phyloP scores from a whole-genome alignment of 1,140 invertebrate genomes.

The Diploscapter pachys region DNA sequence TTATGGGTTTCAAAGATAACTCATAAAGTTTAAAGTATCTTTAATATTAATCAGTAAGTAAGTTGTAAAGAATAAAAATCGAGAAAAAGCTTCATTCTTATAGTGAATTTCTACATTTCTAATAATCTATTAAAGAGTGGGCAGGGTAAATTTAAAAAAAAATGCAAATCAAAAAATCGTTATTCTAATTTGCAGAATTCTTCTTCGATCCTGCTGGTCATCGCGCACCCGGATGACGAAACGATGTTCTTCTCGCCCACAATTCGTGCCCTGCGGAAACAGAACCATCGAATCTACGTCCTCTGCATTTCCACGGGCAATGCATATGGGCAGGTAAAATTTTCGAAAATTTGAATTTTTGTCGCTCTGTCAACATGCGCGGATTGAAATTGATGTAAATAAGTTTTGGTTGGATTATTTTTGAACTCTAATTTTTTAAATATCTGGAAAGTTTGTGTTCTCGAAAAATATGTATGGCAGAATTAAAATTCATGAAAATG shows the following conservation, averaged over 20 bases:
- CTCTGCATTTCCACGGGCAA: constrained; percentile 81
- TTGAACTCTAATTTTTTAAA: neutral
- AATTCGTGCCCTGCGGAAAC: constrained; percentile 68
- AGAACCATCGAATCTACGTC: constrained; percentile 59
- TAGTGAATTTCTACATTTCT: too few species aligned
- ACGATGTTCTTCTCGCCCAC: constrained; percentile 96
- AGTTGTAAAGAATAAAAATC: too few species aligned
- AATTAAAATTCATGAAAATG: too few species aligned
- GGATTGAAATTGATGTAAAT: constrained; percentile 26
- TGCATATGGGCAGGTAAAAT: constrained; percentile 39
- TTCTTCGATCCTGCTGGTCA: constrained; percentile 71
- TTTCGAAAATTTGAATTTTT: neutral
- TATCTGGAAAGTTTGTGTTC: constrained; percentile 1
- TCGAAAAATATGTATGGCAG: too few species aligned
- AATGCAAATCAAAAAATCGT: too few species aligned
- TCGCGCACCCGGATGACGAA: constrained; percentile 81
- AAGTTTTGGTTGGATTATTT: neutral
- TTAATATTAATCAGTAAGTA: too few species aligned
- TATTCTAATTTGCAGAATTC: too few species aligned
- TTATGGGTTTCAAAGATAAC: too few species aligned
- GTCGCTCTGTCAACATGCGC: neutral
- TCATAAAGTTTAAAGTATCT: too few species aligned
- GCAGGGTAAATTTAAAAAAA: too few species aligned
- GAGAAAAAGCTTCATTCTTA: too few species aligned
- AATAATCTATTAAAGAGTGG: too few species aligned